Percentiles rank a stretch among this genome's conserved stretches.
Evolutionary conservation across 2,797 vertebrate species (phyloP).

Genomic region (Rhodeus uyekii): DNA sequence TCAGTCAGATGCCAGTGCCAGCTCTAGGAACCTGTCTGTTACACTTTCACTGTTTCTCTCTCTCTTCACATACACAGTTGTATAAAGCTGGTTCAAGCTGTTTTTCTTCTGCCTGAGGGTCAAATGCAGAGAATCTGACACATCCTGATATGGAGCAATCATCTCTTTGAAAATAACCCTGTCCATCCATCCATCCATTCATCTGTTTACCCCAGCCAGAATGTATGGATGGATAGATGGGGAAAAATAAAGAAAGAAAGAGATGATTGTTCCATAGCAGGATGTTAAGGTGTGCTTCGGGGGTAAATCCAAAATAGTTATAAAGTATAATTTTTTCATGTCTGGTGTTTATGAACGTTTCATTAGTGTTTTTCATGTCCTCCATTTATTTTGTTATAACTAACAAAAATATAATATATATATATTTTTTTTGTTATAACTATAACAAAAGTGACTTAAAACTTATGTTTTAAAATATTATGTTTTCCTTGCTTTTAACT

Average conservation of each 20-base stretch:
- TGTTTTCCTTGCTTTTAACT: too few relatives aligned
- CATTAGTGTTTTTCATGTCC: background rate
- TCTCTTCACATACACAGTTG: background rate
- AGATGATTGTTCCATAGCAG: background rate
- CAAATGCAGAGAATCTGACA: background rate
- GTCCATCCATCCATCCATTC: background rate
- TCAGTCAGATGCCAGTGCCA: conserved; percentile 17
- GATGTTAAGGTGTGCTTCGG: too few relatives aligned
- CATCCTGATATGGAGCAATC: background rate
- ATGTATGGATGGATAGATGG: background rate
- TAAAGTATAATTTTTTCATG: too few relatives aligned
- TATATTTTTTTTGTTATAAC: too few relatives aligned
- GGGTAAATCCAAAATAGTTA: too few relatives aligned
- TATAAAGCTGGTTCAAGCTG: background rate
- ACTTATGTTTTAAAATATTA: too few relatives aligned
- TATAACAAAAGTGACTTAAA: too few relatives aligned
- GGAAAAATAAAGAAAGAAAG: background rate
- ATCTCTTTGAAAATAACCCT: background rate
- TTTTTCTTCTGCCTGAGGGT: background rate
- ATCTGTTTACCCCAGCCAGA: background rate
- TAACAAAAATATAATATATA: too few relatives aligned
- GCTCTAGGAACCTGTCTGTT: background rate
- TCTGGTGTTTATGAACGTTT: conserved; percentile 2
- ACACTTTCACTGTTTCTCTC: background rate
- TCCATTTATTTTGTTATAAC: too few relatives aligned